Base-by-base conservation (phyloP, 1,140 invertebrate species). In the Hyles vespertilio region DNA sequence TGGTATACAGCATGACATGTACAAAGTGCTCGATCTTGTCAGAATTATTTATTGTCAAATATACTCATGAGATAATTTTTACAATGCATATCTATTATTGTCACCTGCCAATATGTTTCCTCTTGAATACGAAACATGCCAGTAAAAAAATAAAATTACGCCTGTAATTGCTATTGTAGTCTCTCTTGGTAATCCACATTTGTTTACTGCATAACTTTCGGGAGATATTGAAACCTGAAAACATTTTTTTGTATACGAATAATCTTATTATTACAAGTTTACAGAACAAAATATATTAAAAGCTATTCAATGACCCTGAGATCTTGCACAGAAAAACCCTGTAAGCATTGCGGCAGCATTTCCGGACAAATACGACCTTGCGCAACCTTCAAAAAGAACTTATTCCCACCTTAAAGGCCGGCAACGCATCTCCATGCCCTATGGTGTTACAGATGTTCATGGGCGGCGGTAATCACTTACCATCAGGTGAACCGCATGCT, bases 1-100 rank as follows among this genome's bases (percentile, higher is more conserved):
- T 83, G n/a, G 32, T 56, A 74, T 82, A 81, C 56, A 81, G 56
- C 36, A 68, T 81, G 73, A 80, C 12, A 67, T 83, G 77, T 84
- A 84, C 69, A 78, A 82, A 85, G 76, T 81, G 83, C 82, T 83
- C 68, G 74, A 84, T 86, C 82, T 86, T 86, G 82, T 86, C 83
- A 85, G 76, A 70, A 81, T 74, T 88, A 88, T 87, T 87, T 88
- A 88, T 88, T 88, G 69, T 85, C 66, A 78, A 85, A 78, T 79
- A 83, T 81, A 85, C 75, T 72, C 60, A 68, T 70, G 69, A 75
- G 65, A 74, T 74, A 70, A 70, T 67, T 67, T 72, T 46, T 69
- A 72, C 47, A 71, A 47, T 56, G 32, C 43, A 51, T 64, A 63
- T 69, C 67, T 47, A 51, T 58, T 63, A 34, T 56, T 8, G 49